Evolutionary conservation across 2,113 vertebrate species (phyloP), one percentile per base, ranked within the genome.

Genomic region (Sialia sialis): DNA sequence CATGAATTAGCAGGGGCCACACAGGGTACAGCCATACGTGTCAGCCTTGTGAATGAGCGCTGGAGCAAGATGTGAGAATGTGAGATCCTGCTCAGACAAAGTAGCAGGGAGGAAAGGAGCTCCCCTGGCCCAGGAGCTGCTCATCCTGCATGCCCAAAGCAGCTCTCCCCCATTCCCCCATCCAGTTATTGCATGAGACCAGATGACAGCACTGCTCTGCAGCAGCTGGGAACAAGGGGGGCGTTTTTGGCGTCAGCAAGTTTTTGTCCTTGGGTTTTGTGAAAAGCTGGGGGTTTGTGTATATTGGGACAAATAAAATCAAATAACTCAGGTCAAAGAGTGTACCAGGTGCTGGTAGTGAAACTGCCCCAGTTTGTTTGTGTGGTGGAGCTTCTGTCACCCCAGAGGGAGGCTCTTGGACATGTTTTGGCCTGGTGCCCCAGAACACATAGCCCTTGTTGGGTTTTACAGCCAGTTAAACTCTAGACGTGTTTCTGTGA

Each of bases 21-120:
- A 39, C 89, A 76, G 83, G 69, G 77, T 84, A 78, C 77, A 94
- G 78, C 81, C 89, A 49, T 64, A 92, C 19, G 30, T 95, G 95
- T 92, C 91, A 95, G 95, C 87, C 95, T 46, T 94, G 91, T 85
- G 93, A 94, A 95, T 54, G 89, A 95, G 91, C 38, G 41, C 86
- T 87, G 96, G 84, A 91, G 94, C 91, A 89, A 52, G 74, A 89
- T 87, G 89, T 0, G 0, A 72, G 73, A 63, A 55, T 52, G 80
- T 8, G 93, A 84, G 81, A 85, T 91, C 80, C 91, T 84, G 95
- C 91, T 91, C 49, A 92, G 87, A 30, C 16, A 30, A 29, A 82
- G 41, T 22, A 25, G 19, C 70, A 30, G 74, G 63, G 84, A 60
- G 78, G 82, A 41, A 30, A 79, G 89, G 62, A 75, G 90, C 74